A percentile compares a stretch with the other conserved stretches of the same genome.
These are phyloP conservation scores for Diogma glabrata DNA, from an alignment of 2,888 invertebrate genomes.

Conservation along the genomic window DNA sequence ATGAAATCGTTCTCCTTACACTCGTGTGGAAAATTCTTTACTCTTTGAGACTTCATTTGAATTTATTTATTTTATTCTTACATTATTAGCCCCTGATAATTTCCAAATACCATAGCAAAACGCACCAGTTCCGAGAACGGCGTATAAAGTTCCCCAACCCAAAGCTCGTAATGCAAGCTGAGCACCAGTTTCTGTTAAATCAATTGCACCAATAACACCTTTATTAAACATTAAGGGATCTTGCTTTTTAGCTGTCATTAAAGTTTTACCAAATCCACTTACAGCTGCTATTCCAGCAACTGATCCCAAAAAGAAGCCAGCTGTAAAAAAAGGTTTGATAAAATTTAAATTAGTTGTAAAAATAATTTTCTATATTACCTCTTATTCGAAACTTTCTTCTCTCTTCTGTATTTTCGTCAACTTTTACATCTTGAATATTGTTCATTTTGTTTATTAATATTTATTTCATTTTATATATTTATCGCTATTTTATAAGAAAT, in stretches of 20 bases:
- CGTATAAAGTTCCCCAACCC: constrained; percentile 78
- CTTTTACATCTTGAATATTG: background rate
- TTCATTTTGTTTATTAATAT: background rate
- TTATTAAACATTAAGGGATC: constrained; percentile 71
- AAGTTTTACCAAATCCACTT: constrained; percentile 68
- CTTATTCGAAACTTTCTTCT: background rate
- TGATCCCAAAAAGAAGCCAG: constrained; percentile 32
- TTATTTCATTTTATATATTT: background rate
- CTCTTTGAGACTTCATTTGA: too few species aligned
- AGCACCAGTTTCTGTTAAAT: constrained; percentile 64
- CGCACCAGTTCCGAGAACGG: constrained; percentile 70
- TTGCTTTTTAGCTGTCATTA: constrained; percentile 64
- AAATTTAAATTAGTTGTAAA: background rate
- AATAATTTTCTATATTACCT: background rate
- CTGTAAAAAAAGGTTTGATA: constrained; percentile 22
- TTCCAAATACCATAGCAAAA: constrained; percentile 81
- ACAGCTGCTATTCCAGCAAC: constrained; percentile 59
- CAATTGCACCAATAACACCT: constrained; percentile 48
- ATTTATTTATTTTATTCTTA: too few species aligned
- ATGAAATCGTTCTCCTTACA: too few species aligned
- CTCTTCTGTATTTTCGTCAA: background rate
- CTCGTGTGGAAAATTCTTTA: too few species aligned
- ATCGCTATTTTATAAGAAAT: too few species aligned
- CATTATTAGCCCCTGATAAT: constrained; percentile 72
- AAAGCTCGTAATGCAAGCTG: constrained; percentile 72